Percentiles rank a stretch among this genome's conserved stretches.
phyloP scores from a whole-genome alignment of 2,888 invertebrate species.

The Spilarctia lutea region DNA sequence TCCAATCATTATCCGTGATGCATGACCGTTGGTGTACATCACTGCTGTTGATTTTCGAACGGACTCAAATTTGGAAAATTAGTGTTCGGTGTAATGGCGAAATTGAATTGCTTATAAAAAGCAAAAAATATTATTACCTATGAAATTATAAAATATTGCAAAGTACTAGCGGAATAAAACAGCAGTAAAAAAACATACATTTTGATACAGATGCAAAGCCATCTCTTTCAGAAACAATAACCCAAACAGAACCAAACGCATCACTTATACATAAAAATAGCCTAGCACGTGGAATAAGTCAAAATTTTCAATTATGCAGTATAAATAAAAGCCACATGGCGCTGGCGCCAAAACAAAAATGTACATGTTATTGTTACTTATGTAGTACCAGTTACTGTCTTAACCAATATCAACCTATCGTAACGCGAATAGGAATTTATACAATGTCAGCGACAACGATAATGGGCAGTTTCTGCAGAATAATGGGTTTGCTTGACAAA shows the following conservation, averaged over 20 bases:
- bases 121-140: background rate
- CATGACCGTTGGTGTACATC: conserved; percentile 83
- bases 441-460: no score
- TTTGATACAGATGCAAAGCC: background rate
- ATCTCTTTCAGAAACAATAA: background rate
- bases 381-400: no score
- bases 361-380: no score
- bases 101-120: background rate
- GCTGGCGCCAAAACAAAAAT: no score
- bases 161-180: no score
- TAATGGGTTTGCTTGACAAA: background rate
- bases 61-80: conserved; percentile 51
- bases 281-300: no score
- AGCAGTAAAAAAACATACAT: background rate
- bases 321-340: no score
- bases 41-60: conserved; percentile 66
- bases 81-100: conserved; percentile 53
- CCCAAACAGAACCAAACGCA: background rate
- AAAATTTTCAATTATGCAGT: no score
- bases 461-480: no score
- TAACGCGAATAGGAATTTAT: no score
- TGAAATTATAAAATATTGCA: background rate
- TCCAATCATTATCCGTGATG: conserved; percentile 86
- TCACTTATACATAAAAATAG: no score
- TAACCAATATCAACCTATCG: no score